A percentile compares a stretch with the other conserved stretches of the same genome.
These are phyloP conservation scores for Melanostigma gelatinosum DNA, from an alignment of 2,113 vertebrate species.

Conservation along the genomic window DNA sequence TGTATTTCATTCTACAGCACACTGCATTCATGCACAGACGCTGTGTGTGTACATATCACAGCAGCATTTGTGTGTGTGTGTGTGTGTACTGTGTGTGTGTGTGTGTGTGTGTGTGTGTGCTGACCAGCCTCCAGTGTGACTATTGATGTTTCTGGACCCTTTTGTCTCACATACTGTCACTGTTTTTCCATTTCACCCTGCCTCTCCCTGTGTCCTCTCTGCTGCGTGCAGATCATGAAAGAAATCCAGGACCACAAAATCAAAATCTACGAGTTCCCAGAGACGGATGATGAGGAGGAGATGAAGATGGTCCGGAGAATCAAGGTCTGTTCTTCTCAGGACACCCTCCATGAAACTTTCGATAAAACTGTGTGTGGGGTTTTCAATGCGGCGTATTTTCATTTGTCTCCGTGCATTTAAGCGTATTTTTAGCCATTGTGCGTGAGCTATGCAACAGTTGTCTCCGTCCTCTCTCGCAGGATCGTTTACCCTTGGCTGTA, in stretches of 20 bases:
- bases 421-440: conserved; percentile 47
- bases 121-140: not conserved
- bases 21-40: not conserved
- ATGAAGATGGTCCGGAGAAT: conserved; percentile 95
- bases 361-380: not conserved
- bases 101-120: not conserved
- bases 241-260: conserved; percentile 99
- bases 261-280: conserved; percentile 97
- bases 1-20: not conserved
- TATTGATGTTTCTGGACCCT: conserved; percentile 13
- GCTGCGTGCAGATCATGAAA: conserved; percentile 91
- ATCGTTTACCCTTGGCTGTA: conserved; percentile 95
- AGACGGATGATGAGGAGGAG: conserved; percentile 97
- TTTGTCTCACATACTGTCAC: conserved; percentile 9
- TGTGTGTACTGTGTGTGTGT: not conserved
- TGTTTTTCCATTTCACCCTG: not conserved
- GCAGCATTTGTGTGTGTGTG: not conserved
- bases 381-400: not conserved
- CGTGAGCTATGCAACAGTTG: conserved; percentile 52
- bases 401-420: conserved; percentile 9
- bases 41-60: not conserved
- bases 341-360: not conserved
- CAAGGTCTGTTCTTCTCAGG: conserved; percentile 82
- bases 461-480: conserved; percentile 80
- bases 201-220: not conserved